phyloP scores from a whole-genome alignment of 2,797 vertebrate species.

The Parauchenoglanis ngamensis region DNA sequence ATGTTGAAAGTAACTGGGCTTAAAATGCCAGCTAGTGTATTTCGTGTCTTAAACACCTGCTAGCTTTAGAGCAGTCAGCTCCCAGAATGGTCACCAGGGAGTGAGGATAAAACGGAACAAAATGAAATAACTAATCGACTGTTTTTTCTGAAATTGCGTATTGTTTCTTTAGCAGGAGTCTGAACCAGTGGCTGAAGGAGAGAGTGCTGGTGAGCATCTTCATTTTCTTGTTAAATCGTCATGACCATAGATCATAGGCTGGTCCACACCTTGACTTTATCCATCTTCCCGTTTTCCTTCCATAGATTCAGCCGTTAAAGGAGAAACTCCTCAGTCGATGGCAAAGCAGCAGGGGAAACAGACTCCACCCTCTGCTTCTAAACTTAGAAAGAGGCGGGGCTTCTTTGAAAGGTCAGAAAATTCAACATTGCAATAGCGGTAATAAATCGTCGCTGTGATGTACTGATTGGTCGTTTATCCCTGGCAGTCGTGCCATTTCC shows the following conservation, averaged over 20 bases:
- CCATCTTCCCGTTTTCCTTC: not conserved
- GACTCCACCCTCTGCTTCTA: constrained; percentile 38
- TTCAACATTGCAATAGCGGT: not conserved
- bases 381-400: constrained; percentile 84
- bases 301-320: constrained; percentile 68
- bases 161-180: constrained; percentile 59
- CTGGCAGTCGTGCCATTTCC: not conserved
- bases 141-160: not conserved
- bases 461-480: constrained; percentile 9
- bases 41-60: not conserved
- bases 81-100: not conserved
- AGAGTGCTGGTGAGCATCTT: constrained; percentile 63
- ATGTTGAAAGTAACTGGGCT: not conserved
- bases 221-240: not conserved
- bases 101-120: not conserved
- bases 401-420: constrained; percentile 87
- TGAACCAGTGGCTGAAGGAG: constrained; percentile 57
- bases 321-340: constrained; percentile 74
- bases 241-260: not conserved
- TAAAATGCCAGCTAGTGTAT: not conserved
- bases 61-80: not conserved
- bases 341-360: constrained; percentile 76
- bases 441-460: not conserved
- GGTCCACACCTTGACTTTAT: not conserved
- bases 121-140: too few relatives aligned